Conservation (phyloP, 2,888 invertebrate species). For the Callimorpha dominula region DNA sequence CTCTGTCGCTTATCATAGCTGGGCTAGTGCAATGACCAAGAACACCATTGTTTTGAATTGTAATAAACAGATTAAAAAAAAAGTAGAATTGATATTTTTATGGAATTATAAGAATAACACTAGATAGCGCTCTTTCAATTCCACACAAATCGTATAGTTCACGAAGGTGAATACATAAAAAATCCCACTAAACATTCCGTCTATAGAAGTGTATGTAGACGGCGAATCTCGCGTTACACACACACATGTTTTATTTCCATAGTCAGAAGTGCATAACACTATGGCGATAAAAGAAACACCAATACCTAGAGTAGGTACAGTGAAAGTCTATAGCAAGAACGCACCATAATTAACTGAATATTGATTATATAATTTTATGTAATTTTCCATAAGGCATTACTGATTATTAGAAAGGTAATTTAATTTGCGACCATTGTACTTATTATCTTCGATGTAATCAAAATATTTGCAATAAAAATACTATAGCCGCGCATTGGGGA, state of each 20-base stretch:
- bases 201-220: not conserved
- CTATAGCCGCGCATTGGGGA: not conserved
- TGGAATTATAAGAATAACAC: too few relatives aligned
- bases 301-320: not conserved
- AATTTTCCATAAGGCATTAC: constrained; percentile 5
- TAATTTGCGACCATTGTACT: constrained; percentile 8
- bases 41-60: too few relatives aligned
- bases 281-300: not conserved
- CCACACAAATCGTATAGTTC: too few relatives aligned
- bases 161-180: not conserved
- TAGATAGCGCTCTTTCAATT: too few relatives aligned
- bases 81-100: too few relatives aligned
- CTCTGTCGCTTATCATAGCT: too few relatives aligned
- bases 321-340: constrained; percentile 12
- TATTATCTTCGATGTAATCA: constrained; percentile 6
- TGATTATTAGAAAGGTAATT: constrained; percentile 24
- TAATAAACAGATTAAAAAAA: too few relatives aligned
- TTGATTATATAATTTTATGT: not conserved
- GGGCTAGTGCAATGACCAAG: too few relatives aligned
- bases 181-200: not conserved
- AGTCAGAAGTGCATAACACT: not conserved
- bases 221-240: not conserved
- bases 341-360: not conserved
- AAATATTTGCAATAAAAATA: constrained; percentile 10
- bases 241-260: not conserved